Conservation (phyloP, 2,113 vertebrate genomes). For the Rana temporaria region DNA sequence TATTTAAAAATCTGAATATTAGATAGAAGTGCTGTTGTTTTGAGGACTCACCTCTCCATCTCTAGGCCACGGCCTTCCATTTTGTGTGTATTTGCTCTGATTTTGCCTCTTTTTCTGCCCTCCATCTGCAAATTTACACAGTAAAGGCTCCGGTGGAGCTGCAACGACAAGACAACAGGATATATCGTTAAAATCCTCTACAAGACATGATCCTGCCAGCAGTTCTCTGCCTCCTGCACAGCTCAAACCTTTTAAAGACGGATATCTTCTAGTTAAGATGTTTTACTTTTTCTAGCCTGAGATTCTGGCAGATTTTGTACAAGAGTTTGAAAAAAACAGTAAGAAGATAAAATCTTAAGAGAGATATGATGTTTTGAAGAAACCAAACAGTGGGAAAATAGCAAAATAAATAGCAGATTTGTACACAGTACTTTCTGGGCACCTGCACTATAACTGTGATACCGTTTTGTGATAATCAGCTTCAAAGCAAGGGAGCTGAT, state of each 20-base stretch:
- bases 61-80: slow-evolving; percentile 94
- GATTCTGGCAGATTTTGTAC: slow-evolving; percentile 69
- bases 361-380: too few species aligned
- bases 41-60: slow-evolving; percentile 90
- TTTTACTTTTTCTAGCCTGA: slow-evolving; percentile 68
- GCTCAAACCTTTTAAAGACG: slow-evolving; percentile 74
- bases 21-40: neutral
- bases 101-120: slow-evolving; percentile 97
- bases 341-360: slow-evolving; percentile 30
- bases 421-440: neutral
- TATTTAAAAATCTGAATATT: neutral
- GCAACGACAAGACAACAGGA: slow-evolving; percentile 75
- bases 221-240: slow-evolving; percentile 70
- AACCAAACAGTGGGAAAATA: too few species aligned
- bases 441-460: neutral
- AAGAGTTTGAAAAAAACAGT: slow-evolving; percentile 63
- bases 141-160: slow-evolving; percentile 95
- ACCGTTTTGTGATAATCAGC: neutral
- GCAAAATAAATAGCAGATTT: slow-evolving; percentile 13
- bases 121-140: slow-evolving; percentile 98
- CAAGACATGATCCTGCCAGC: slow-evolving; percentile 67
- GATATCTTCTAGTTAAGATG: slow-evolving; percentile 73
- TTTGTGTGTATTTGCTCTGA: slow-evolving; percentile 97
- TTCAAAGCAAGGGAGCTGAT: too few species aligned
- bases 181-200: slow-evolving; percentile 69